Evolutionary conservation across 2,797 vertebrate species (phyloP), one percentile per base, ranked within the genome.

Genomic region (Spinibarbus caldwelli): DNA sequence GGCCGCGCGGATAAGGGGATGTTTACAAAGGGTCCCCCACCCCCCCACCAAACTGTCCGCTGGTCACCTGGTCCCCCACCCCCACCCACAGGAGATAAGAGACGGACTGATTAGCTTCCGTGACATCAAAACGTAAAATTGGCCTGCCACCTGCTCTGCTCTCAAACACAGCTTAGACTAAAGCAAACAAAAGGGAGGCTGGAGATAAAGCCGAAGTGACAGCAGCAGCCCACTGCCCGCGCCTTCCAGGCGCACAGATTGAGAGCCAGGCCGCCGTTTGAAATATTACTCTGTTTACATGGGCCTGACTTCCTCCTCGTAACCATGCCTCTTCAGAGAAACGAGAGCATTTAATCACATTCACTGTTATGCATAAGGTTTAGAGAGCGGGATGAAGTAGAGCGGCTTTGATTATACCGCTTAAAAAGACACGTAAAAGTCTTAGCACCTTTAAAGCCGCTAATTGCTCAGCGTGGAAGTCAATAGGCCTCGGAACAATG

Each of bases 101-200:
- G 62, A 86, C 78, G 26, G 78, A 68, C 78, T 88, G 88, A 88
- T 90, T 90, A 90, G 81, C 49, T 83, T 64, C 77, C 73, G 68
- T 87, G 84, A 86, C 77, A 85, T 75, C 67, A 83, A 85, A 84
- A 85, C 82, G 43, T 84, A 84, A 85, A 49, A 80, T 67, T 85
- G 86, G 88, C 89, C 92, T 91, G 91, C 75, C 91, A 90, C 93
- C 95, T 96, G 94, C 94, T 94, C 92, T 86, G 45, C 92, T 94
- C 93, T 93, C 93, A 95, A 95, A 95, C 92, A 94, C 90, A 93
- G 92, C 93, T 94, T 94, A 91, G 92, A 91, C 93, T 93, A 91
- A 89, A 89, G 91, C 93, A 94, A 92, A 94, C 94, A 95, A 95
- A 91, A 87, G 86, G 83, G 88, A 91, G 89, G 85, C 91, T 86